Conservation (phyloP, 2,113 vertebrate genomes). For the Podiceps cristatus region DNA sequence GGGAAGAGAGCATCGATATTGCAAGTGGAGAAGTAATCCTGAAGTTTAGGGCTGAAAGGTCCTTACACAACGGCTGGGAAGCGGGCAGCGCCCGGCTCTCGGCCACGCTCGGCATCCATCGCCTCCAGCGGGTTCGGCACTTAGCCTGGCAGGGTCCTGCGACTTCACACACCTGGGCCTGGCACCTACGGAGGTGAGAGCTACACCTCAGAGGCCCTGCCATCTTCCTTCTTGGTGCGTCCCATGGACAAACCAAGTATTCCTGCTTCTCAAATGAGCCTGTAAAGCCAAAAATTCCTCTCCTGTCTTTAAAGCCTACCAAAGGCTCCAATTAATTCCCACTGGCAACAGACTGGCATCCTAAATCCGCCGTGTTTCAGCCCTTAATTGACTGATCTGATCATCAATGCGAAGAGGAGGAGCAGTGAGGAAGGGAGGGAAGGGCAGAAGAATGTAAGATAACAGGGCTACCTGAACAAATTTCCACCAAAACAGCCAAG, state of each 20-base stretch:
- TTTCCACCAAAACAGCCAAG: background rate
- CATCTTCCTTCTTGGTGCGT: background rate
- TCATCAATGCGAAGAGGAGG: background rate
- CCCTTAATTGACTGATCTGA: background rate
- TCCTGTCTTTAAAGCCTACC: background rate
- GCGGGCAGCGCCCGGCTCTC: background rate
- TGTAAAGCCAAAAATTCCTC: background rate
- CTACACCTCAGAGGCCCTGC: background rate
- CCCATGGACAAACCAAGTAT: background rate
- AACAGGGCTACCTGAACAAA: background rate
- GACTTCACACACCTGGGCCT: background rate
- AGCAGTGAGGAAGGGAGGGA: background rate
- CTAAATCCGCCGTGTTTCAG: background rate
- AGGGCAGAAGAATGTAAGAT: background rate
- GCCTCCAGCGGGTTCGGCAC: fast-evolving
- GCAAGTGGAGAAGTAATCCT: background rate
- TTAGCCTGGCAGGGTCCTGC: background rate
- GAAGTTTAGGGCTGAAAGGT: background rate
- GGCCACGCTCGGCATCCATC: background rate
- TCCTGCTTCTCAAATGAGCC: background rate
- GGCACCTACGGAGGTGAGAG: background rate
- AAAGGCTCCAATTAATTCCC: background rate
- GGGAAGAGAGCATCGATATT: background rate
- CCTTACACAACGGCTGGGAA: background rate
- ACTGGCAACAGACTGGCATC: background rate